Base-by-base conservation (phyloP, 2,888 invertebrate genomes). In the Zygogramma bicolorata region DNA sequence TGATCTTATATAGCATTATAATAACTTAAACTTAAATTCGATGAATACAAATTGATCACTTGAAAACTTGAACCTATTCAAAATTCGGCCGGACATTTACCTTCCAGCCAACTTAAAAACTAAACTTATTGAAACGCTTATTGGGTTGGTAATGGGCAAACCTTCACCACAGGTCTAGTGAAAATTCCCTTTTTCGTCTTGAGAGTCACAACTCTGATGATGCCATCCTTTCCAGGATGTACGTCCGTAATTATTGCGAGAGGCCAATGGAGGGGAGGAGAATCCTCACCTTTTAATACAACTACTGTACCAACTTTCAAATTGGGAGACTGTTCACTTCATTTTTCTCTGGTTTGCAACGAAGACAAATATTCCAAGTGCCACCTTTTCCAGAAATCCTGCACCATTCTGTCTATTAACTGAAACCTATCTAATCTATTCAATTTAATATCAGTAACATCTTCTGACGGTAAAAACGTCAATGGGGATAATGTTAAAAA, bases 361-460 rank as follows among this genome's bases (percentile, higher is more conserved):
- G 53, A 49, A 7, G 60, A 20, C 5, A 62, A 20, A 60, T 71
- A 67, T 10, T 71, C 66, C 15, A 38, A 15, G 3, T 58, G 29
- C 61, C 62, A 71, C 13, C 61, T n/a, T n/a, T 60, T 71, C 65
- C 71, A 71, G 27, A 53, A 66, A 10, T 60, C 49, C 22, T 63
- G 68, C n/a, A 68, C 59, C 46, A 71, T 68, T 20, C 27, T 27
- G 7, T 58, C 58, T 3, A 68, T 49, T 1, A 31, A 20, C 4
- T 4, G 27, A n/a, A n/a, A n/a, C n/a, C n/a, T n/a, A n/a, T n/a
- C n/a, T n/a, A n/a, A n/a, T n/a, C n/a, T n/a, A n/a, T 2, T 34
- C 13, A 13, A 15, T 29, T 25, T 3, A 68, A 15, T n/a, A 13
- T 15, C 5, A 15, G 6, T 15, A n/a, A n/a, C 2, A 27, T 67